These are phyloP conservation scores for Zootermopsis nevadensis DNA, from an alignment of 2,888 invertebrate genomes.

Conservation along the genomic window DNA sequence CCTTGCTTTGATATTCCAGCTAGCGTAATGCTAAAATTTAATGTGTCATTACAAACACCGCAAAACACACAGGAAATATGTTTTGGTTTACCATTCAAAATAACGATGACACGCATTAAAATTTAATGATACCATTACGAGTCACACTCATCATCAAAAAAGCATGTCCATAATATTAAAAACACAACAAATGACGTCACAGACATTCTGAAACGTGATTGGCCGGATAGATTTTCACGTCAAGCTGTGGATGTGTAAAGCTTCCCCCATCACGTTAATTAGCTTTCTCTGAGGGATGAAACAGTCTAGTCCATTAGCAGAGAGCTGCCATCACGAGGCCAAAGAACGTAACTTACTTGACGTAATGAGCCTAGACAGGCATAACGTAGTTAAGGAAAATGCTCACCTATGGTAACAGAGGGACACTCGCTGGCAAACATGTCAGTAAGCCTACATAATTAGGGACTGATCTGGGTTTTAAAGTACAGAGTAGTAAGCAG, in stretches of 20 bases:
- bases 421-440: too few species aligned
- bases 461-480: too few species aligned
- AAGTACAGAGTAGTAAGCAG: too few species aligned
- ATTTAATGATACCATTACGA: background rate
- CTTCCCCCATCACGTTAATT: background rate
- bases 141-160: background rate
- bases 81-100: background rate
- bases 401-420: too few species aligned
- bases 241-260: background rate
- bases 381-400: background rate
- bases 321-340: background rate
- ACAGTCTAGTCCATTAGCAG: background rate
- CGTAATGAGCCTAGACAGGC: background rate
- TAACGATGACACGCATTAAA: background rate
- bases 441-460: too few species aligned
- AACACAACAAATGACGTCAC: background rate
- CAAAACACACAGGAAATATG: background rate
- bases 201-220: background rate
- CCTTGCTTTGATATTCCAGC: too few species aligned
- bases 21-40: background rate
- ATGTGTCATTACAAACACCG: background rate
- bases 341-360: background rate
- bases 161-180: background rate
- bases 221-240: background rate
- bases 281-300: conserved; percentile 11